Base-by-base conservation (phyloP, 1,140 invertebrate genomes). In the Choristoneura fumiferana region DNA sequence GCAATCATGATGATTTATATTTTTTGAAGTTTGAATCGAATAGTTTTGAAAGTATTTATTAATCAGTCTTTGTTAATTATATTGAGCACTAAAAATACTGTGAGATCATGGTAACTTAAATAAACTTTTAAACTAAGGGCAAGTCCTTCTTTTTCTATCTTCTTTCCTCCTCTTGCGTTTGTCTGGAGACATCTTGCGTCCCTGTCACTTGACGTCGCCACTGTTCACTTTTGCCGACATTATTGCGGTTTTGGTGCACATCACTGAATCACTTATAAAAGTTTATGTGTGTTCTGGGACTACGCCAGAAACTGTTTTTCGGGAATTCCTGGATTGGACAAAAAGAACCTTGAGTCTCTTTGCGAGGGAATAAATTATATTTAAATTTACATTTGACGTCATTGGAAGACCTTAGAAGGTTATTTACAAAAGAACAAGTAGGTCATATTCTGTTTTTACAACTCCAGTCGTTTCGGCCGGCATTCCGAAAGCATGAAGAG, bases 1-100 rank as follows among this genome's bases (percentile, higher is more conserved):
- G 92, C 92, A 74, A 95, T 87, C 94, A 95, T 95, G 17, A 5
- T 59, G 22, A 29, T 29, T 6, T n/a, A 6, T 6, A 3, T 29
- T 2, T 13, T 29, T 14, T 54, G 2, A 12, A 18, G 8, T 4
- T 37, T 1, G 15, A 37, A 14, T 15, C 14, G 4, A 6, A 15
- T 9, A 1, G 36, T 61, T 78, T 29, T 49, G 10, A 38, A 35
- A 34, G 15, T 45, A 73, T 71, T 8, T 8, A 8, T 53, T 34
- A 54, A 39, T 59, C 58, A 59, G 58, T 59, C 58, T 59, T 35
- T 73, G 49, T 58, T 67, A 65, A 68, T 64, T 39, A 54, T 9
- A 65, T 85, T 88, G 82, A 88, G 85, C 85, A 84, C 81, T 86
- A 81, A 74, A 49, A 65, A 77, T 80, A 83, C 69, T 81, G 55